Percentiles rank a stretch among this genome's conserved stretches.
phyloP scores from a whole-genome alignment of 1,140 invertebrate genomes.

The Mya arenaria region DNA sequence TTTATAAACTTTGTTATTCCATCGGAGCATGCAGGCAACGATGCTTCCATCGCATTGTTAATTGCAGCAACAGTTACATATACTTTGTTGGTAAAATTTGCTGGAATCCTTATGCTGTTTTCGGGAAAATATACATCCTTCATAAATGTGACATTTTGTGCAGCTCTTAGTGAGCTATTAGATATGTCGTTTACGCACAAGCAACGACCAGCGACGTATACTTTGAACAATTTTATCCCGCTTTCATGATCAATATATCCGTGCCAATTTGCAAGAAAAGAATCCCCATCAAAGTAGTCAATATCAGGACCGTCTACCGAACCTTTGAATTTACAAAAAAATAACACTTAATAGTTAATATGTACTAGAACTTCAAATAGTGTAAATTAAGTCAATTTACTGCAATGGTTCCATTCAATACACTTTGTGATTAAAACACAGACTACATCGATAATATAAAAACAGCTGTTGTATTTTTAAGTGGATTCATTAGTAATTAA shows the following conservation, averaged over 20 bases:
- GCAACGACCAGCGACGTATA: constrained; percentile 44
- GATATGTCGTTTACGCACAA: constrained; percentile 24
- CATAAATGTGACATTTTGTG: not conserved
- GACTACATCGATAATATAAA: no score
- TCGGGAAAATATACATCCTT: not conserved
- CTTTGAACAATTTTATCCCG: constrained; percentile 55
- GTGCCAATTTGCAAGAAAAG: constrained; percentile 51
- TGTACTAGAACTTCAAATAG: no score
- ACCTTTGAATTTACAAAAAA: no score
- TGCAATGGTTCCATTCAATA: no score
- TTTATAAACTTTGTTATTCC: constrained; percentile 50
- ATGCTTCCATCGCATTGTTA: constrained; percentile 60
- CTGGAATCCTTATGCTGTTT: not conserved
- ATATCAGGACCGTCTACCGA: constrained; percentile 35
- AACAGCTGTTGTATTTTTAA: no score
- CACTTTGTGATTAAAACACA: no score
- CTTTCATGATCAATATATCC: constrained; percentile 66
- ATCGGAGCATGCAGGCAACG: constrained; percentile 55
- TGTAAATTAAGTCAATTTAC: no score
- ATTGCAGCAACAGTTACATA: constrained; percentile 48
- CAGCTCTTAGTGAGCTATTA: not conserved
- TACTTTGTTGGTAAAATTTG: constrained; percentile 21
- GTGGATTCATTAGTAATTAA: no score
- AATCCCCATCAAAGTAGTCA: constrained; percentile 54
- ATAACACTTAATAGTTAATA: no score